Evolutionary conservation across 2,888 invertebrate genomes (phyloP), one percentile per base, ranked within the genome.

Genomic region (Lepidochrysops patricia): DNA sequence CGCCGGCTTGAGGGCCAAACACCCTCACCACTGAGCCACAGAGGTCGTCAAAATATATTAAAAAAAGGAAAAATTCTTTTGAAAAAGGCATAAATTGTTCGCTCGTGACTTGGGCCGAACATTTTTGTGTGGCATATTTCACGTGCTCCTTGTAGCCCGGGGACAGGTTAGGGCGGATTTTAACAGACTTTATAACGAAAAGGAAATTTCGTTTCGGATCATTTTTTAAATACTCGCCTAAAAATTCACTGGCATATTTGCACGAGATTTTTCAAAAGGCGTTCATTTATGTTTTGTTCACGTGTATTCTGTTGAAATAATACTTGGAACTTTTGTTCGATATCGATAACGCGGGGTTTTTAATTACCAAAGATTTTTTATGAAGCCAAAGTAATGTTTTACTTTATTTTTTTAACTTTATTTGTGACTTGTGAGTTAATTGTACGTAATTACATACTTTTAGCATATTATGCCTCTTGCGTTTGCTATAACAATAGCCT

Each of bases 111-210:
- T 67, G n/a, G 58, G 25, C 50, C 54, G 49, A 32, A 34, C 12
- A 61, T 35, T 60, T 60, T 60, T 63, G 66, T 64, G 65, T 66
- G 70, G 68, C 67, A 73, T 73, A 71, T 74, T 72, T 74, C 70
- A 68, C 68, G 61, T 70, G 64, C 68, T 66, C 67, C 61, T 66
- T 60, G 52, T 60, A 68, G 67, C 65, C 66, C 66, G 62, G 64
- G 71, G 66, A 54, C 66, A 67, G 68, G 69, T 67, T 70, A 71
- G 70, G 71, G 62, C 60, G 62, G 63, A 63, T 66, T 65, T 64
- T 57, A 60, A 58, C 61, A 60, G 62, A 64, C 61, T 66, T 64
- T 61, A 57, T 64, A 32, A 54, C 54, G 61, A 56, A 61, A 63
- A 65, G 61, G 61, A 66, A 67, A 68, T 65, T 62, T 62, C 62